Percentiles rank a stretch among this genome's conserved stretches.
Conservation (phyloP, 2,113 vertebrate genomes). For the Vidua macroura region DNA sequence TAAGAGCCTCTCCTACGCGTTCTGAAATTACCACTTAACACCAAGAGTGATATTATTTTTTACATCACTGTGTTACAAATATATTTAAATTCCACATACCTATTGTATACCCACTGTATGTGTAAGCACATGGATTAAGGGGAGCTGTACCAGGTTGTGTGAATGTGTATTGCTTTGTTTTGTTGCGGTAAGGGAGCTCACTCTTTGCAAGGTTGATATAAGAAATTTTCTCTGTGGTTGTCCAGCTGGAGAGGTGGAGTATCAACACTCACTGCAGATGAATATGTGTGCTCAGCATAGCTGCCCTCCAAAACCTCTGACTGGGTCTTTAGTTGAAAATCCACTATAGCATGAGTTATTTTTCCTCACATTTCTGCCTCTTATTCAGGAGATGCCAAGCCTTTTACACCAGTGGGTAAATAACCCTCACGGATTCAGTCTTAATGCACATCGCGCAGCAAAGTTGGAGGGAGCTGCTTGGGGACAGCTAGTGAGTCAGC, state of each 20-base stretch:
- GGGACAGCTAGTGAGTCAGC: not conserved
- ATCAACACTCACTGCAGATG: not conserved
- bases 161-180: not conserved
- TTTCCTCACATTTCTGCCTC: not conserved
- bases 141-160: not conserved
- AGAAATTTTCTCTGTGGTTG: not conserved
- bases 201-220: not conserved
- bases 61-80: not conserved
- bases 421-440: not conserved
- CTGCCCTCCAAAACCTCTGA: not conserved
- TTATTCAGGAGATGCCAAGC: not conserved
- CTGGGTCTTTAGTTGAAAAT: not conserved
- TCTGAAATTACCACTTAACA: constrained; percentile 24
- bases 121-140: not conserved
- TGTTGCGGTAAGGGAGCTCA: not conserved
- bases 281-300: rapidly evolving
- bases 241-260: not conserved
- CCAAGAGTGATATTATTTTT: constrained; percentile 11
- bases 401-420: not conserved
- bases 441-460: not conserved
- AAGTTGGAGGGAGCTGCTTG: not conserved
- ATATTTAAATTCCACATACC: not conserved
- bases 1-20: not conserved
- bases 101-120: not conserved
- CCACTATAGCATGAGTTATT: not conserved